A percentile compares a stretch with the other conserved stretches of the same genome.
Evolutionary conservation across 2,113 vertebrate species (phyloP).

Genomic region (Bungarus multicinctus): DNA sequence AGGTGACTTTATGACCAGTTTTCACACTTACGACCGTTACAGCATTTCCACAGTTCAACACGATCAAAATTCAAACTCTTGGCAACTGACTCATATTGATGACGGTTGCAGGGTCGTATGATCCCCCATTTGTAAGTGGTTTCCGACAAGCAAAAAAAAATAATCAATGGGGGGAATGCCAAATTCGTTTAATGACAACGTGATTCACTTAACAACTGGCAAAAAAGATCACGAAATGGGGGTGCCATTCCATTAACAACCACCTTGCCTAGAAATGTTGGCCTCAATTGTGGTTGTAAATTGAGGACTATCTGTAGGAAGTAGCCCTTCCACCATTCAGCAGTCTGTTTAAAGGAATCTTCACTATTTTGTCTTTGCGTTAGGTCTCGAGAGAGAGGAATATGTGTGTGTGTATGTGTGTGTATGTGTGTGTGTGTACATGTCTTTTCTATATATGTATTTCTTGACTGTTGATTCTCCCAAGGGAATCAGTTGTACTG

Average conservation of each 20-base stretch:
- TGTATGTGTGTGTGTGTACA: neutral
- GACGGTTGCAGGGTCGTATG: neutral
- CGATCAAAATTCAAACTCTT: neutral
- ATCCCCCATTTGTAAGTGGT: neutral
- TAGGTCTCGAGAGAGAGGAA: neutral
- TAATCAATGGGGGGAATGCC: neutral
- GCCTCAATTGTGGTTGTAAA: neutral
- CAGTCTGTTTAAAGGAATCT: neutral
- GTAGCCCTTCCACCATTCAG: too few relatives aligned
- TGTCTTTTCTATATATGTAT: neutral
- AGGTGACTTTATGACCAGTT: neutral
- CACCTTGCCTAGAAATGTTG: neutral
- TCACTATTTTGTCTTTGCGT: neutral
- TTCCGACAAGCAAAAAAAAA: neutral
- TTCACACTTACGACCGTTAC: too few relatives aligned
- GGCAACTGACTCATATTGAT: neutral
- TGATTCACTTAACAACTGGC: neutral
- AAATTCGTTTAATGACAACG: neutral
- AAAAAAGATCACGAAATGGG: neutral
- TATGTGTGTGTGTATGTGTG: neutral
- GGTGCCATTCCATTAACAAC: neutral
- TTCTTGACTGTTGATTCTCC: neutral
- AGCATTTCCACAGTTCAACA: neutral
- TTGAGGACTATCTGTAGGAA: too few relatives aligned
- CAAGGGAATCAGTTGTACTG: neutral